Conservation (phyloP, 2,113 vertebrate species). For the Psilopogon haemacephalus region DNA sequence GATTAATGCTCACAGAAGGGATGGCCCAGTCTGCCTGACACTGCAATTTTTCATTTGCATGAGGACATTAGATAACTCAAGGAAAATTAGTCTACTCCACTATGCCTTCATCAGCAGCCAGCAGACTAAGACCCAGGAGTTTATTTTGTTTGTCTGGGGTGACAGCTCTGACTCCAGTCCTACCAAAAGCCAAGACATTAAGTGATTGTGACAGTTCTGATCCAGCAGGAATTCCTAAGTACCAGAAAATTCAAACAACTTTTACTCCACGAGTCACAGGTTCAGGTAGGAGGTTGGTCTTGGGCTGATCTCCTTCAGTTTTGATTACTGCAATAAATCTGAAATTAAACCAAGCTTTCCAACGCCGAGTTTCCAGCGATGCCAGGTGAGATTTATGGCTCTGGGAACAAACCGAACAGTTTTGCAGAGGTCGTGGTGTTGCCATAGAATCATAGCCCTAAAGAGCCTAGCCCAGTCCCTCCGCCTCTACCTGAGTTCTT, state of each 20-base stretch:
- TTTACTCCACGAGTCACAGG: slow-evolving; percentile 32
- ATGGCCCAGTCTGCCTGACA: neutral
- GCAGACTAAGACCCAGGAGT: neutral
- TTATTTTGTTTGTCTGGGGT: slow-evolving; percentile 45
- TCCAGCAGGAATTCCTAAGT: slow-evolving; percentile 52
- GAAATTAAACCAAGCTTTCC: slow-evolving; percentile 37
- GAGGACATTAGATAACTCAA: neutral
- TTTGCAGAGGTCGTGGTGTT: slow-evolving; percentile 53
- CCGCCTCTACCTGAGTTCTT: neutral
- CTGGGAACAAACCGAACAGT: slow-evolving; percentile 65
- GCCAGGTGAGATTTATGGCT: slow-evolving; percentile 52
- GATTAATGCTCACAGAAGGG: neutral
- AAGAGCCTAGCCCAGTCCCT: neutral
- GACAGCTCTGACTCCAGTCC: slow-evolving; percentile 12
- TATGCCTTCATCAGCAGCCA: neutral
- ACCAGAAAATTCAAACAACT: slow-evolving; percentile 20
- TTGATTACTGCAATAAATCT: slow-evolving; percentile 63
- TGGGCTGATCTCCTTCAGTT: slow-evolving; percentile 28
- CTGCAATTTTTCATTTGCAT: neutral
- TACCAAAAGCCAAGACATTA: slow-evolving; percentile 35
- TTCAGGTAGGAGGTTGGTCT: slow-evolving; percentile 41
- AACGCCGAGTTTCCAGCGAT: slow-evolving; percentile 36
- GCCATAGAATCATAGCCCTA: slow-evolving; percentile 47
- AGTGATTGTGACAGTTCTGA: slow-evolving; percentile 50
- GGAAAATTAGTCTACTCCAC: neutral